Base-by-base conservation (phyloP, 2,797 vertebrate species). In the Gymnothorax javanicus region DNA sequence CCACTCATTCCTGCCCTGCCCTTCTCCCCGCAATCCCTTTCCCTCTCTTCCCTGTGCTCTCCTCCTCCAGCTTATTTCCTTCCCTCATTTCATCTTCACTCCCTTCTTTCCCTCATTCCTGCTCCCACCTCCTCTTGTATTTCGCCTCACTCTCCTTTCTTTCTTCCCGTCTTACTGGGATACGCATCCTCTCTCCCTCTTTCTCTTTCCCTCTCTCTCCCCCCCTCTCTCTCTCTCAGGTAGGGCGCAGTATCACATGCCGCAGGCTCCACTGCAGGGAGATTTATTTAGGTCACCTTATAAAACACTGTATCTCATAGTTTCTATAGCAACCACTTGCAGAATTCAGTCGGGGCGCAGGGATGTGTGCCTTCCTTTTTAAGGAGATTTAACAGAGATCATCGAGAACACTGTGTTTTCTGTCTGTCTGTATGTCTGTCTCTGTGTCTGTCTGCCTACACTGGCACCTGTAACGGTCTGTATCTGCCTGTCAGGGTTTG, bases 251-350 rank as follows among this genome's bases (percentile, higher is more conserved):
- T 84, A 87, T 88, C 89, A 56, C 71, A 71, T 85, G 87, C 90
- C 87, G 15, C 82, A 83, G 56, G 58, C 56, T 13, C 56, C 27
- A 60, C 56, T 83, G 56, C 56, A 60, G 82, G 82, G 77, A 81
- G 77, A 81, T 83, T 91, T 90, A 92, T 92, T 91, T 92, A 90
- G 90, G 91, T 91, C 88, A 90, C 91, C 88, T 90, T 92, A 85
- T 85, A 91, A 90, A 91, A 86, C 88, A 88, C 81, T 75, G 58
- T 83, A 7, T 50, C 33, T 52, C 73, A 20, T 77, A 82, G 91
- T 91, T 91, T 91, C 91, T 91, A 92, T 92, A 89, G 90, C 90
- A 92, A 92, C 91, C 77, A 71, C 81, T 87, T 87, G 73, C 89
- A 81, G 52, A 84, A 83, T 27, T 56, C 56, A 59, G 57, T 12